Conservation (phyloP, 2,888 invertebrate species). For the Catocala nupta region DNA sequence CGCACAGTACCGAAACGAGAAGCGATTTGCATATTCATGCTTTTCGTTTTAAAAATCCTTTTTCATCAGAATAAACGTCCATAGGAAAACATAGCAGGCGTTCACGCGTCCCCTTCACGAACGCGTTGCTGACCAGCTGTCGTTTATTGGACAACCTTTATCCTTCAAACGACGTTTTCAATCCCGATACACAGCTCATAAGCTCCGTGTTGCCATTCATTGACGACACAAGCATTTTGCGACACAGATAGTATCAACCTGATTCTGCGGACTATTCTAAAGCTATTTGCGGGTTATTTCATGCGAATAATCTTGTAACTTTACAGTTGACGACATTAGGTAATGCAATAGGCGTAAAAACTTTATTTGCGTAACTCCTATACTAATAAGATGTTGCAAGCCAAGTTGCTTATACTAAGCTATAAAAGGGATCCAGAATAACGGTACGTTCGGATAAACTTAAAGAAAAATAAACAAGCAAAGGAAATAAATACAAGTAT, state of each 20-base stretch:
- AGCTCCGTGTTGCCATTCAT: constrained; percentile 18
- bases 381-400: too few relatives aligned
- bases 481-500: constrained; percentile 1
- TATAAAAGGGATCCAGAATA: too few relatives aligned
- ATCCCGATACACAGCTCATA: constrained; percentile 25
- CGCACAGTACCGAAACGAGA: constrained; percentile 44
- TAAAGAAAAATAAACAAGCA: not conserved
- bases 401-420: too few relatives aligned
- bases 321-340: too few relatives aligned
- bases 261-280: not conserved
- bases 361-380: too few relatives aligned
- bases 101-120: constrained; percentile 25
- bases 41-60: constrained; percentile 54
- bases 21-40: constrained; percentile 64
- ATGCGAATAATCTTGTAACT: too few relatives aligned
- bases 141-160: constrained; percentile 39
- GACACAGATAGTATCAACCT: constrained; percentile 4
- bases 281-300: too few relatives aligned
- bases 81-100: constrained; percentile 33
- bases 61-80: constrained; percentile 51
- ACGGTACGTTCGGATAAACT: not conserved
- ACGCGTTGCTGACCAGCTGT: constrained; percentile 32
- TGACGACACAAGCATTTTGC: constrained; percentile 25
- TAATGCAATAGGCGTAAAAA: too few relatives aligned
- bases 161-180: constrained; percentile 27